A percentile compares a stretch with the other conserved stretches of the same genome.
Evolutionary conservation across 2,113 vertebrate genomes (phyloP).

Genomic region (Alethe castanea): DNA sequence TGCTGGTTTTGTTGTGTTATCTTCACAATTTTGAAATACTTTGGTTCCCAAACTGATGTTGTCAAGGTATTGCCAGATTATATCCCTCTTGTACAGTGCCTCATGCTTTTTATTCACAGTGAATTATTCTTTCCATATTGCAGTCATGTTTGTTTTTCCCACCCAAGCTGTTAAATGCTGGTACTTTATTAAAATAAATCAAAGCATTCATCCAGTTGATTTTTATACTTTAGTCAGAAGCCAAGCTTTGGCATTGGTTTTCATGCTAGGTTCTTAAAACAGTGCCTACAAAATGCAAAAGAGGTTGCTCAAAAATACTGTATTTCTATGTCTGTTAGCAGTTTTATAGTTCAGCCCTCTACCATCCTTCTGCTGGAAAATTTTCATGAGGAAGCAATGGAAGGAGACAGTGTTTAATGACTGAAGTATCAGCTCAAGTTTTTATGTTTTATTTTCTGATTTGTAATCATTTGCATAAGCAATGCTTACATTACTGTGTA

Average conservation of each 20-base stretch:
- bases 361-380: conserved; percentile 22
- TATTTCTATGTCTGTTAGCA: conserved; percentile 40
- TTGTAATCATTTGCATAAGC: not conserved
- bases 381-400: conserved; percentile 33
- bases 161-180: not conserved
- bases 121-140: not conserved
- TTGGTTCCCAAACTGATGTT: not conserved
- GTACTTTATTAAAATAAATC: not conserved
- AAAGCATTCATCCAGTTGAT: not conserved
- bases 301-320: not conserved
- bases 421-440: conserved; percentile 20
- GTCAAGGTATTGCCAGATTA: not conserved
- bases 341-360: conserved; percentile 19
- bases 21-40: not conserved
- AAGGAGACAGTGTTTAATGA: conserved; percentile 27
- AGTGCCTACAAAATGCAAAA: not conserved
- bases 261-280: not conserved
- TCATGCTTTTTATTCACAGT: not conserved
- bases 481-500: not conserved
- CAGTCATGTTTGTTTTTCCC: not conserved
- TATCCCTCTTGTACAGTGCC: not conserved
- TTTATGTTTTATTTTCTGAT: conserved; percentile 1
- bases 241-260: not conserved
- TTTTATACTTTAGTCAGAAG: not conserved
- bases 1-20: not conserved